Evolutionary conservation across 2,797 vertebrate species (phyloP), one percentile per base, ranked within the genome.

Genomic region (Anguilla megastoma): DNA sequence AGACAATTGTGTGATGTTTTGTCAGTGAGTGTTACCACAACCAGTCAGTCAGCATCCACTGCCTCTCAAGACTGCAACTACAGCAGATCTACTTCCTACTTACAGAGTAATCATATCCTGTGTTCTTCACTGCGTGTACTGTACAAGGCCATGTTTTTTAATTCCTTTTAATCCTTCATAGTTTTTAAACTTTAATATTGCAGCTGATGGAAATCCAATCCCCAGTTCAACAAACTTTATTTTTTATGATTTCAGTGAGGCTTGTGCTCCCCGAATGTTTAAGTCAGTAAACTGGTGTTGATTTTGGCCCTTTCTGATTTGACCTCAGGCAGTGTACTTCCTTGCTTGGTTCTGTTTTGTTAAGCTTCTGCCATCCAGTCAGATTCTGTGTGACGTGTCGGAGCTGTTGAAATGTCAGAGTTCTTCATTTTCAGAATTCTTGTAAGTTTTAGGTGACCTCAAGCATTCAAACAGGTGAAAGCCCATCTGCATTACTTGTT

Each of bases 61-160:
- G 76, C 18, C 41, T 80, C 76, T 41, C 41, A 80, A 41, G 76
- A 80, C 76, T 80, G 76, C 76, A 48, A 7, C 76, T 80, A 12
- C 76, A 80, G 76, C 76, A 80, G 16, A 50, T 80, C 45, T 41
- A 80, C 41, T 80, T 80, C 76, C 76, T 80, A n/a, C 41, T 80
- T 48, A 36, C 74, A 48, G 41, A 48, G 18, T 50, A 7, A 21
- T 48, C 76, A 50, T 30, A 80, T 80, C 76, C 76, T 80, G 76
- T 80, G 36, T 50, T 80, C 30, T 80, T 80, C 76, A 48, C 36
- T 0, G 16, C 1, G 30, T 36, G 18, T 36, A 33, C 69, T 10
- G 69, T 30, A 30, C 30, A 10, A 71, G 30, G 30, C 1, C 27
- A 12, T 71, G 69, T 71, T 30, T 30, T 27, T 33, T 12, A 33